These are phyloP conservation scores for Pseudomyrmex gracilis DNA, from an alignment of 1,140 invertebrate species.

Conservation along the genomic window DNA sequence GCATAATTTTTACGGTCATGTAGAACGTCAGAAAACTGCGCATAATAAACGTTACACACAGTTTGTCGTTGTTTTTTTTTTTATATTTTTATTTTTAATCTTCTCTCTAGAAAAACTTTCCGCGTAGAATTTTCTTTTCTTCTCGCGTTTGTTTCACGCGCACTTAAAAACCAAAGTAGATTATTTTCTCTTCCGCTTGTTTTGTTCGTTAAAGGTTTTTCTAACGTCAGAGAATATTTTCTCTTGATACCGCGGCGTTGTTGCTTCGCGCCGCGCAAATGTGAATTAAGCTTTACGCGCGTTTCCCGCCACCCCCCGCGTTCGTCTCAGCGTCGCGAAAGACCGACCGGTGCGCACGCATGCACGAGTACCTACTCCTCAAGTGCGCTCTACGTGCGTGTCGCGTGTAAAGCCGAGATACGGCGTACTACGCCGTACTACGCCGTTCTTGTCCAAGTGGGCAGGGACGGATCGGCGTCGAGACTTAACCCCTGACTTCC, in stretches of 20 bases:
- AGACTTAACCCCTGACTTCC: constrained; percentile 5
- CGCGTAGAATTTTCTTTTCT: too few species aligned
- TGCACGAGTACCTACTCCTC: constrained; percentile 10
- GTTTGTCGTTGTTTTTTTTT: too few species aligned
- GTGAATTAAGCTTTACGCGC: constrained; percentile 29
- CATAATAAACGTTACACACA: background rate
- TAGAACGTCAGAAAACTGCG: background rate
- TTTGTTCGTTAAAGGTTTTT: background rate
- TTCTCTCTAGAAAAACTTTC: background rate
- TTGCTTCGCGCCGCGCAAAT: background rate
- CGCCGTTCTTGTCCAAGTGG: constrained; percentile 43
- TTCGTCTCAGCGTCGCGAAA: constrained; percentile 18
- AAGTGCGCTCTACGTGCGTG: constrained; percentile 32
- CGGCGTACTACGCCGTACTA: constrained; percentile 61
- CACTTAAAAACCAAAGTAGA: background rate
- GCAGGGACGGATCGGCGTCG: constrained; percentile 48
- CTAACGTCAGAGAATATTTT: too few species aligned
- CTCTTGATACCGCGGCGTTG: background rate
- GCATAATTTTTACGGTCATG: background rate
- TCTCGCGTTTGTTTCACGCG: background rate
- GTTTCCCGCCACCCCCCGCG: constrained; percentile 26
- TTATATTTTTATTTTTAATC: background rate
- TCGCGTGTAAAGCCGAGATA: constrained; percentile 53
- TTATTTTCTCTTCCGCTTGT: background rate
- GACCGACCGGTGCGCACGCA: constrained; percentile 41